phyloP scores from a whole-genome alignment of 2,797 vertebrate genomes.

The Octomys mimax region DNA sequence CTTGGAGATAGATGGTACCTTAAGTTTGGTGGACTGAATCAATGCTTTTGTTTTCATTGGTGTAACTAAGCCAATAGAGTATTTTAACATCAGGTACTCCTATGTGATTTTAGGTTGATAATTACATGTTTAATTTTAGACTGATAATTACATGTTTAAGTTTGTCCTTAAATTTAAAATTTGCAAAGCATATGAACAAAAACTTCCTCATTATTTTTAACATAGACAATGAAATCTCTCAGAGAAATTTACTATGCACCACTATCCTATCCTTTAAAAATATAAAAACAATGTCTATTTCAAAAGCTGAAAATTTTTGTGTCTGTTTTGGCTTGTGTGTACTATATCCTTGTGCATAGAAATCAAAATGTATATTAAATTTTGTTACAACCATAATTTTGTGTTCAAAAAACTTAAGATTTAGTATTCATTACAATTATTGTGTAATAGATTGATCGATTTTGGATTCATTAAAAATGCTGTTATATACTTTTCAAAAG shows the following conservation, averaged over 20 bases:
- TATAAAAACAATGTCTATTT: not conserved
- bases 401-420: not conserved
- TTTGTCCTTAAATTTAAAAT: constrained; percentile 51
- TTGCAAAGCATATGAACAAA: constrained; percentile 23
- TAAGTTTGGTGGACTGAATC: not conserved
- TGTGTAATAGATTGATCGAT: not conserved
- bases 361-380: constrained; percentile 43
- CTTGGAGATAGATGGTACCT: not conserved
- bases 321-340: not conserved
- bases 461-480: not conserved
- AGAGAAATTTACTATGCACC: not conserved
- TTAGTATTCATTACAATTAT: not conserved
- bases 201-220: constrained; percentile 17
- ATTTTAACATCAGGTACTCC: not conserved
- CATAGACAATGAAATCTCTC: not conserved
- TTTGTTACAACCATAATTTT: not conserved
- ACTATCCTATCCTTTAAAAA: constrained; percentile 29
- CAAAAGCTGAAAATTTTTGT: constrained; percentile 20
- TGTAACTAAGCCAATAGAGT: not conserved
- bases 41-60: not conserved
- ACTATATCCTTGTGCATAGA: not conserved
- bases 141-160: constrained; percentile 37
- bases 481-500: not conserved
- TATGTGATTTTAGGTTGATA: constrained; percentile 34
- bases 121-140: constrained; percentile 17